Percentiles rank a stretch among this genome's conserved stretches.
Evolutionary conservation across 1,140 invertebrate species (phyloP).

Genomic region (Adoxophyes honmai): DNA sequence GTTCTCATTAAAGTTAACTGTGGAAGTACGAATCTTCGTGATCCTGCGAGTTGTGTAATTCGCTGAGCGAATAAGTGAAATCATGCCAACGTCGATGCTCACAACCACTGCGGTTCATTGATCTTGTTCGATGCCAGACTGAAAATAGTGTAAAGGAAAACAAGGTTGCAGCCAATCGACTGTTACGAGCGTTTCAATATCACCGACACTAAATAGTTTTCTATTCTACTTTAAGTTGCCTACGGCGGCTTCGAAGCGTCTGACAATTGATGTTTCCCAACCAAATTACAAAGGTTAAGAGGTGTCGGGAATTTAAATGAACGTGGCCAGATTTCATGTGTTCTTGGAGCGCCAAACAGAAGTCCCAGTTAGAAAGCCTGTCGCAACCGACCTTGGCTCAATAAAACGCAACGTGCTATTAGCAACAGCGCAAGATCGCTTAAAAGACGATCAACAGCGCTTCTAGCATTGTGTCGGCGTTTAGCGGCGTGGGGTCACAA

Average conservation of each 20-base stretch:
- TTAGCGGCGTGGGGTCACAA: slow-evolving; percentile 54
- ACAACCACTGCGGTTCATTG: slow-evolving; percentile 64
- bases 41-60: slow-evolving; percentile 34
- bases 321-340: slow-evolving; percentile 31
- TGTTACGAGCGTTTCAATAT: slow-evolving; percentile 59
- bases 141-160: slow-evolving; percentile 57
- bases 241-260: slow-evolving; percentile 44
- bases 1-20: slow-evolving; percentile 40
- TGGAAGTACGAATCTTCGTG: slow-evolving; percentile 48
- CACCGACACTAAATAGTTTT: slow-evolving; percentile 32
- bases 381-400: slow-evolving; percentile 62
- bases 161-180: slow-evolving; percentile 60
- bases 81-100: slow-evolving; percentile 51
- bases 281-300: slow-evolving; percentile 62
- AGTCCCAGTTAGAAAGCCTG: slow-evolving; percentile 65
- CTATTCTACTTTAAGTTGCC: slow-evolving; percentile 21
- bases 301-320: slow-evolving; percentile 66
- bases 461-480: slow-evolving; percentile 50
- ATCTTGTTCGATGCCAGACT: slow-evolving; percentile 54
- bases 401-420: slow-evolving; percentile 60
- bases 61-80: slow-evolving; percentile 60
- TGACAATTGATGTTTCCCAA: slow-evolving; percentile 44
- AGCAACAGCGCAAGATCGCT: slow-evolving; percentile 63
- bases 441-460: slow-evolving; percentile 68
- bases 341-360: slow-evolving; percentile 38